Conservation (phyloP, 2,113 vertebrate genomes). For the Entelurus aequoreus region DNA sequence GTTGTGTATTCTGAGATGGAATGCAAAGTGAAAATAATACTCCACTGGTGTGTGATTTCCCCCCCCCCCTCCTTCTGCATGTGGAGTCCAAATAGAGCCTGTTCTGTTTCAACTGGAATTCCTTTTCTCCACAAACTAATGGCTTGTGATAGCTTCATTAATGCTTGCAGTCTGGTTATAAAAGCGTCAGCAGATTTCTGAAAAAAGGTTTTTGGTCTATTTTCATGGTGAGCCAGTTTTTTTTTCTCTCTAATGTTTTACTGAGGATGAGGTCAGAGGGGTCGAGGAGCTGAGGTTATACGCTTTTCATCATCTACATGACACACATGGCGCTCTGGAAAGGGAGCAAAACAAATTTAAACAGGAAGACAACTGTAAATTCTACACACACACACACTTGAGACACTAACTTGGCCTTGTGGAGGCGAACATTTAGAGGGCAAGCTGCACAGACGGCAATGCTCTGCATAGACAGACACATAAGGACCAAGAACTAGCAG, state of each 20-base stretch:
- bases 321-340: slow-evolving; percentile 42
- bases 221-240: slow-evolving; percentile 18
- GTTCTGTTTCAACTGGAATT: slow-evolving; percentile 57
- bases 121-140: slow-evolving; percentile 45
- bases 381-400: slow-evolving; percentile 16
- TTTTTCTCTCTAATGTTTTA: slow-evolving; percentile 31
- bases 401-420: slow-evolving; percentile 29
- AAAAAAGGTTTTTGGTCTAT: slow-evolving; percentile 63
- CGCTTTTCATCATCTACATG: slow-evolving; percentile 45
- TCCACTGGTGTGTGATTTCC: neutral
- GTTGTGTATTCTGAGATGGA: slow-evolving; percentile 42
- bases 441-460: slow-evolving; percentile 45
- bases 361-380: slow-evolving; percentile 46
- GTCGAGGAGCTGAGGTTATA: slow-evolving; percentile 28
- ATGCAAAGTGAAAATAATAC: slow-evolving; percentile 46
- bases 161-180: slow-evolving; percentile 64
- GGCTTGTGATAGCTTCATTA: slow-evolving; percentile 62
- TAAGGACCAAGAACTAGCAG: neutral
- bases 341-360: slow-evolving; percentile 45
- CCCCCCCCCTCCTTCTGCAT: neutral
- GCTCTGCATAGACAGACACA: slow-evolving; percentile 15
- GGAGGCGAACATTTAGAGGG: slow-evolving; percentile 25
- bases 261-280: neutral
- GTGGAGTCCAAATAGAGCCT: slow-evolving; percentile 54
- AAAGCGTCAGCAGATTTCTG: slow-evolving; percentile 63